Conservation (phyloP, 2,797 vertebrate species). For the Telmatherina bonti region DNA sequence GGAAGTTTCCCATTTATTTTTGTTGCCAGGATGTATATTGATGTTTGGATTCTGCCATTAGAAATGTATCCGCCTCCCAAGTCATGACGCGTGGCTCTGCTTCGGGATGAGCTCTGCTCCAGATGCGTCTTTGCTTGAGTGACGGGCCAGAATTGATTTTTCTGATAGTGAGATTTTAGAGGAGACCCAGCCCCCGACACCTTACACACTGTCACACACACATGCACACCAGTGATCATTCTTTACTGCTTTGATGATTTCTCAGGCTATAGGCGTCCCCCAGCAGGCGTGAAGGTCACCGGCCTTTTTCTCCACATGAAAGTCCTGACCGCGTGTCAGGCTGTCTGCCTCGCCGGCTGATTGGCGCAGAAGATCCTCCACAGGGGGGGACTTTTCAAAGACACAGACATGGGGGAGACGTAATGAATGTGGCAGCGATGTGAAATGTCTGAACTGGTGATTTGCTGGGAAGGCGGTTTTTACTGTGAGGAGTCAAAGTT, state of each 20-base stretch:
- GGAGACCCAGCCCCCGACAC: conserved; percentile 8
- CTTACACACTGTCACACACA: conserved; percentile 26
- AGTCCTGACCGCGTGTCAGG: conserved; percentile 39
- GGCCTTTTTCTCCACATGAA: conserved; percentile 51
- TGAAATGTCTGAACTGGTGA: not conserved
- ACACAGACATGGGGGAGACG: not conserved
- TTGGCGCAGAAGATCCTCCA: conserved; percentile 28
- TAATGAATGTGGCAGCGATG: too few species aligned
- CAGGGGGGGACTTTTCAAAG: conserved; percentile 8
- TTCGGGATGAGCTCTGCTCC: conserved; percentile 19
- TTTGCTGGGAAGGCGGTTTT: not conserved
- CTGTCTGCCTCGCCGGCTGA: conserved; percentile 44
- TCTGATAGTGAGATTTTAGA: conserved; percentile 59
- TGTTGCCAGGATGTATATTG: conserved; percentile 38
- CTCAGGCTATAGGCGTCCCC: conserved; percentile 43
- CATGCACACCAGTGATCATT: conserved; percentile 7
- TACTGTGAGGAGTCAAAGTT: not conserved
- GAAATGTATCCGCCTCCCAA: conserved; percentile 50
- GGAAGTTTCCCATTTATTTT: conserved; percentile 42
- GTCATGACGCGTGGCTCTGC: conserved; percentile 42
- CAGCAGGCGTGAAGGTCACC: conserved; percentile 63
- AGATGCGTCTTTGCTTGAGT: conserved; percentile 47
- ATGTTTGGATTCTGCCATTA: conserved; percentile 61
- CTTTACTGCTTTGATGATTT: conserved; percentile 57
- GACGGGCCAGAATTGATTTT: conserved; percentile 63